Evolutionary conservation across 2,888 invertebrate genomes (phyloP).

Genomic region (Protodeltote pygarga): DNA sequence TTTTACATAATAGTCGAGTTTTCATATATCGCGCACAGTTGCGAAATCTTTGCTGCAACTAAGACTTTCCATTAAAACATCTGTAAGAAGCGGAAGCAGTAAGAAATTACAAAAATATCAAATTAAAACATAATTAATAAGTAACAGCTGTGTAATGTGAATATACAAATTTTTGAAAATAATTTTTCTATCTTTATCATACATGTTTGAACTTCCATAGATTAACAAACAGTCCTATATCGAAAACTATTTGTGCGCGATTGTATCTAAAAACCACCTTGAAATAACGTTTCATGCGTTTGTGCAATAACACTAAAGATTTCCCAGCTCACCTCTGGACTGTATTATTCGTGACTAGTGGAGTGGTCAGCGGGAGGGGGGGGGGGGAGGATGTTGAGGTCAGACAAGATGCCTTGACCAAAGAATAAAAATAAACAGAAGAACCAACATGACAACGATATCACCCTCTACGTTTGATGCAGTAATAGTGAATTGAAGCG

Average conservation of each 20-base stretch:
- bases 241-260: conserved; percentile 12
- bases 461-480: background rate
- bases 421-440: conserved; percentile 18
- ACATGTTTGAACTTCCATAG: no score
- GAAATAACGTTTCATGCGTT: conserved; percentile 31
- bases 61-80: no score
- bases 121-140: no score
- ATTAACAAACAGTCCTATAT: background rate
- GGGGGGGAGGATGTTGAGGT: conserved; percentile 54
- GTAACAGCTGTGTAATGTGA: no score
- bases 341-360: conserved; percentile 50
- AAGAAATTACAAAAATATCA: no score
- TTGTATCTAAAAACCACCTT: conserved; percentile 19
- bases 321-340: conserved; percentile 38
- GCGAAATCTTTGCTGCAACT: no score
- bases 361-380: conserved; percentile 48
- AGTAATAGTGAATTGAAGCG: no score
- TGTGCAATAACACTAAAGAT: conserved; percentile 37
- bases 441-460: background rate
- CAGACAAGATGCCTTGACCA: conserved; percentile 45
- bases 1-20: no score
- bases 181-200: no score
- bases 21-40: no score
- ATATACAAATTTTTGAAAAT: no score
- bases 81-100: no score